Evolutionary conservation across 2,113 vertebrate genomes (phyloP), one percentile per base, ranked within the genome.

Genomic region (Natator depressus): DNA sequence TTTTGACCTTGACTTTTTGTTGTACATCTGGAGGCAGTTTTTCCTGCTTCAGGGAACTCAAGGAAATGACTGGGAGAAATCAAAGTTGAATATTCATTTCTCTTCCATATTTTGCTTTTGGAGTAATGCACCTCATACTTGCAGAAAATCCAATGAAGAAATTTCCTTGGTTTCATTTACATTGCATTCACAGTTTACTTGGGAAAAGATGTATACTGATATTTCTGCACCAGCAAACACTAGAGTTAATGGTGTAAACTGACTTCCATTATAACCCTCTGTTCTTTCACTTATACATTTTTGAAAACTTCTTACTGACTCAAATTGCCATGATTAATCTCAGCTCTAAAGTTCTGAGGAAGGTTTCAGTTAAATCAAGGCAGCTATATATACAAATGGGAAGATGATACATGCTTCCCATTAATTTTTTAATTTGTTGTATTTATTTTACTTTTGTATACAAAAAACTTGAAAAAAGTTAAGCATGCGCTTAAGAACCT

Each of bases 1-100:
- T 78, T 93, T 93, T 95, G 82, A 85, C 94, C 90, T 97, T 96
- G 90, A 95, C 80, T 94, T 96, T 93, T 76, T 84, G 69, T 46
- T 89, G 38, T 90, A 78, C 16, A 24, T 90, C 93, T 85, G 50
- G 75, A 93, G 54, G 51, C 51, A 72, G 82, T 89, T 96, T 91
- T 84, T 80, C 85, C 87, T 95, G 59, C 85, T 89, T 89, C 2
- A 6, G 65, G n/a, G 29, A 86, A 57, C 87, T 94, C 35, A 27
- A 19, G 82, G 10, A 85, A 93, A 29, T 88, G 50, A n/a, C 31
- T 93, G 51, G 27, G 51, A 82, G 78, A 82, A 94, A 80, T 82
- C 4, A 49, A 92, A 89, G 17, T 17, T 69, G n/a, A 54, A 3
- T 20, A 17, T 79, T 69, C 47, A 54, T 76, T 82, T 85, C 59